These are phyloP conservation scores for Bergia sp. DNA, from an alignment of 92 coral and sea anemone species.

Conservation along the genomic window DNA sequence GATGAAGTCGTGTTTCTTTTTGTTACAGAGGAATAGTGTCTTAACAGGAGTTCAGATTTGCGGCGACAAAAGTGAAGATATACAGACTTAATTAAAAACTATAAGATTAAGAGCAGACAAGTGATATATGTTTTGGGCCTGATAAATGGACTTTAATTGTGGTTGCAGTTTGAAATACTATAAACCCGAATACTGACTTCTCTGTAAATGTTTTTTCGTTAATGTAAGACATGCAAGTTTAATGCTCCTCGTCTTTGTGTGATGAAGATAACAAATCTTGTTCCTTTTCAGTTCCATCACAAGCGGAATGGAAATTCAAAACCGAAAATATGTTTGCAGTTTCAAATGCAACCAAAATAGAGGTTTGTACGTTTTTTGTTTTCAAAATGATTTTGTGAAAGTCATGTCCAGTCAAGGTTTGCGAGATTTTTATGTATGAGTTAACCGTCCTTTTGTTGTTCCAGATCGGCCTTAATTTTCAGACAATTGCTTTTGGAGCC, in stretches of 20 bases:
- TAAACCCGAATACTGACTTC: not conserved
- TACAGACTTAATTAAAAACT: too few species aligned
- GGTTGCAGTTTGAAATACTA: too few species aligned
- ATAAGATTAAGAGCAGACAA: too few species aligned
- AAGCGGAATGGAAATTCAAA: constrained; percentile 33
- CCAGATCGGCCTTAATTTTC: constrained; percentile 36
- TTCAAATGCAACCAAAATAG: constrained; percentile 34
- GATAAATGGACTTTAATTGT: too few species aligned
- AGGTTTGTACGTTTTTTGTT: constrained; percentile 1
- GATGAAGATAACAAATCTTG: not conserved
- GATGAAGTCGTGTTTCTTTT: too few species aligned
- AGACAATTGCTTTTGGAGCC: constrained; percentile 13
- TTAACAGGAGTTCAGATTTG: too few species aligned
- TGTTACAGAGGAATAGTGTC: too few species aligned
- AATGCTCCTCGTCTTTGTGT: not conserved
- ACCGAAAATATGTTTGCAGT: constrained; percentile 38
- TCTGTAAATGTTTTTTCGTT: not conserved
- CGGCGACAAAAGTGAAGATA: too few species aligned
- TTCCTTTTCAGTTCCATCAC: constrained; percentile 35
- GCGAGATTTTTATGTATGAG: too few species aligned
- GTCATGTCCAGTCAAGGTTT: too few species aligned
- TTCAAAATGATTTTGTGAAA: not conserved
- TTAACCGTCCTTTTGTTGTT: not conserved
- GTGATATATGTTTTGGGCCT: too few species aligned
- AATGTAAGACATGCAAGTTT: not conserved